These are phyloP conservation scores for Trachelus tabidus DNA, from an alignment of 2,888 invertebrate genomes.

Conservation along the genomic window DNA sequence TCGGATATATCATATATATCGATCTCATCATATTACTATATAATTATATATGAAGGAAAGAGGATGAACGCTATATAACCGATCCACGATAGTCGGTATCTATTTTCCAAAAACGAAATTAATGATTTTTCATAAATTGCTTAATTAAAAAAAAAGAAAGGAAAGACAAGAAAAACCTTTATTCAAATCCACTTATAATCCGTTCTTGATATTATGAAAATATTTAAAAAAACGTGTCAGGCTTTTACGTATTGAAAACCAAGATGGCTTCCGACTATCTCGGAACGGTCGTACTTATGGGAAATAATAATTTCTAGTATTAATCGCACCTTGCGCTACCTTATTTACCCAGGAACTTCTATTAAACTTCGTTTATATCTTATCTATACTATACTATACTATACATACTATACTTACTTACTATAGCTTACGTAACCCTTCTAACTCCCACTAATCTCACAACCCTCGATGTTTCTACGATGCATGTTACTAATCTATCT, in stretches of 20 bases:
- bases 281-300: not conserved
- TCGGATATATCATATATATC: constrained; percentile 21
- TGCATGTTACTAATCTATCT: constrained; percentile 36
- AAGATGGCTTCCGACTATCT: not conserved
- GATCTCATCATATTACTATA: not conserved
- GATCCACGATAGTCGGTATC: not conserved
- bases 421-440: constrained; percentile 8
- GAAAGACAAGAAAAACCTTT: not conserved
- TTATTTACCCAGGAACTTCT: not conserved
- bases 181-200: not conserved
- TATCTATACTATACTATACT: constrained; percentile 9
- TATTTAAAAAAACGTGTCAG: not conserved
- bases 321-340: not conserved
- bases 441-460: constrained; percentile 41
- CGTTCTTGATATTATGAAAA: not conserved
- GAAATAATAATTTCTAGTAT: not conserved
- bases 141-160: not conserved
- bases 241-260: not conserved
- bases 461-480: constrained; percentile 50
- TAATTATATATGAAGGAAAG: not conserved
- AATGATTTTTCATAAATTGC: not conserved
- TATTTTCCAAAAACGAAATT: not conserved
- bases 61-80: not conserved
- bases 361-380: not conserved
- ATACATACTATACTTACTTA: constrained; percentile 8